phyloP scores from a whole-genome alignment of 2,888 invertebrate genomes.

The Flexamia atlantica region DNA sequence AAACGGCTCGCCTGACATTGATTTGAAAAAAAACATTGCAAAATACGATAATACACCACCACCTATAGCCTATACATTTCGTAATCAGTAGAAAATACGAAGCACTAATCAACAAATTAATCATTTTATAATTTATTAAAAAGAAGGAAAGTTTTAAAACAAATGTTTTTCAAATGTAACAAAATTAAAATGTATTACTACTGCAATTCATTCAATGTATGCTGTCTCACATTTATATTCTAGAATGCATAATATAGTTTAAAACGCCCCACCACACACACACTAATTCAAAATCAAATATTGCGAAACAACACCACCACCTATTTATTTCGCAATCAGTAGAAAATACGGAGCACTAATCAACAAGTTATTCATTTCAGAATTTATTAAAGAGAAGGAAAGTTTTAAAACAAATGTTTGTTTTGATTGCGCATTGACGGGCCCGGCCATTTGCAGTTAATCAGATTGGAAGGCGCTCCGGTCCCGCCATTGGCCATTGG shows the following conservation, averaged over 20 bases:
- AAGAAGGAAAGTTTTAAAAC: neutral
- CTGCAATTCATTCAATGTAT: no score
- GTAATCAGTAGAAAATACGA: neutral
- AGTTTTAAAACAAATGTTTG: constrained; percentile 17
- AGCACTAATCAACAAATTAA: neutral
- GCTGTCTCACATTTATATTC: no score
- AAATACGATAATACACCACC: no score
- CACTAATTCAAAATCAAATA: no score
- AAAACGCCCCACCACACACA: no score
- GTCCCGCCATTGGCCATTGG: constrained; percentile 19
- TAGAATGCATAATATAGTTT: no score
- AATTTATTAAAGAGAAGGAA: neutral
- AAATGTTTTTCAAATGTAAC: no score
- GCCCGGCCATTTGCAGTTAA: constrained; percentile 3
- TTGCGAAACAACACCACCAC: no score
- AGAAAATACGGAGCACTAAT: neutral
- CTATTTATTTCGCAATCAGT: neutral
- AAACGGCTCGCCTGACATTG: no score
- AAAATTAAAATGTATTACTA: no score
- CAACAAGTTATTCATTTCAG: neutral
- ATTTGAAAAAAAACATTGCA: no score
- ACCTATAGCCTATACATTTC: neutral
- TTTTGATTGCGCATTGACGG: constrained; percentile 38
- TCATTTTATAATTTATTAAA: neutral
- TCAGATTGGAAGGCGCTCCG: constrained; percentile 8